A percentile compares a stretch with the other conserved stretches of the same genome.
These are phyloP conservation scores for Melanotaenia pygmaea DNA, from an alignment of 2,797 vertebrate species.

Conservation along the genomic window DNA sequence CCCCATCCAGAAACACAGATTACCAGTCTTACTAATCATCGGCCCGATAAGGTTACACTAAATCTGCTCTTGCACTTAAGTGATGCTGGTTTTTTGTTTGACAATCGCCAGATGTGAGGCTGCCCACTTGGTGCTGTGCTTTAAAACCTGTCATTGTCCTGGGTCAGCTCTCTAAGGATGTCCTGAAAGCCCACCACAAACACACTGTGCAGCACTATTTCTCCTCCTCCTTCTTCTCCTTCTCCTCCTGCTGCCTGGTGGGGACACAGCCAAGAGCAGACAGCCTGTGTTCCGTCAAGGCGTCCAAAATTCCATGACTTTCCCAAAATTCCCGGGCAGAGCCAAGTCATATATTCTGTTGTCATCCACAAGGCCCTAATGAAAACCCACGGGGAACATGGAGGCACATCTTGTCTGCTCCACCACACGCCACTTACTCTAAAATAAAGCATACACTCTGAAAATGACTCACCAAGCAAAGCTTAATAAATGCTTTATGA, in stretches of 20 bases:
- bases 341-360: constrained; percentile 83
- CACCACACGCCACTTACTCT: constrained; percentile 45
- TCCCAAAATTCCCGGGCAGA: constrained; percentile 73
- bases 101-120: constrained; percentile 51
- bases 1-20: constrained; percentile 31
- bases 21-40: constrained; percentile 33
- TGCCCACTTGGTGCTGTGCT: constrained; percentile 40
- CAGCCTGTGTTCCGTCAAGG: constrained; percentile 82
- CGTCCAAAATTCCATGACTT: constrained; percentile 85
- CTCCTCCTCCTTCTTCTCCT: constrained; percentile 40
- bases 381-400: constrained; percentile 72
- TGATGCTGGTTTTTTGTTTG: constrained; percentile 35
- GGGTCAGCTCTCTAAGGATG: constrained; percentile 69
- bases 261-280: constrained; percentile 65
- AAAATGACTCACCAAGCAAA: constrained; percentile 28
- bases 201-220: constrained; percentile 46
- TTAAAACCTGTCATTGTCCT: constrained; percentile 77
- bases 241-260: constrained; percentile 31
- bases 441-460: constrained; percentile 39
- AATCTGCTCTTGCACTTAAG: constrained; percentile 46
- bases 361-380: constrained; percentile 75
- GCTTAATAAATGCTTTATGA: constrained; percentile 15
- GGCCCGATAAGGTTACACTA: constrained; percentile 21
- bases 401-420: constrained; percentile 45
- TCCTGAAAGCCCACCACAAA: constrained; percentile 52